These are phyloP conservation scores for Pocillopora damicornis DNA, from an alignment of 64 coral and sea anemone species.

Conservation along the genomic window DNA sequence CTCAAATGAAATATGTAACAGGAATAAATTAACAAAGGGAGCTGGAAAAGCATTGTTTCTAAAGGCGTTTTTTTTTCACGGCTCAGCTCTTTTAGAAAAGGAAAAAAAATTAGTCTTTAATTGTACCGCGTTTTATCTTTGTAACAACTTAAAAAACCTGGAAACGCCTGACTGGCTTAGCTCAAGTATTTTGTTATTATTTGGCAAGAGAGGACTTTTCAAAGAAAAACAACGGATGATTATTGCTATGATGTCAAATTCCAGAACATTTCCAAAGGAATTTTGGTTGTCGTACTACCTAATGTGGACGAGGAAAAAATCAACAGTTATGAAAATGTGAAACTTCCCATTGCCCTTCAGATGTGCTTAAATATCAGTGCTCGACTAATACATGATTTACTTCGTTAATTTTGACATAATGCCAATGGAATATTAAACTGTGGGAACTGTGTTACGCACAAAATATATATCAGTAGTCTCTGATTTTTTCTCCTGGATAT, in stretches of 20 bases:
- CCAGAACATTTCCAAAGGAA: neutral
- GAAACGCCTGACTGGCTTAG: neutral
- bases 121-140: neutral
- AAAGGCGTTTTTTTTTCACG: neutral
- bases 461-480: neutral
- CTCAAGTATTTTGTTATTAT: slow-evolving; percentile 27
- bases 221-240: neutral
- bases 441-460: neutral
- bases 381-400: neutral
- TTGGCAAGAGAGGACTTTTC: neutral
- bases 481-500: neutral
- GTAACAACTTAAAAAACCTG: neutral
- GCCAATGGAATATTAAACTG: neutral
- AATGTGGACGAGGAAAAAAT: neutral
- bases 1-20: neutral
- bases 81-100: neutral
- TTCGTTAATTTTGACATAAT: neutral
- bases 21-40: neutral
- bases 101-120: neutral
- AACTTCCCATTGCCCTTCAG: neutral
- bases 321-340: neutral
- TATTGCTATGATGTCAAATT: neutral
- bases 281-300: neutral
- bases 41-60: neutral
- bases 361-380: no score